phyloP scores from a whole-genome alignment of 2,888 invertebrate genomes.

The Acanthosepion esculentum region DNA sequence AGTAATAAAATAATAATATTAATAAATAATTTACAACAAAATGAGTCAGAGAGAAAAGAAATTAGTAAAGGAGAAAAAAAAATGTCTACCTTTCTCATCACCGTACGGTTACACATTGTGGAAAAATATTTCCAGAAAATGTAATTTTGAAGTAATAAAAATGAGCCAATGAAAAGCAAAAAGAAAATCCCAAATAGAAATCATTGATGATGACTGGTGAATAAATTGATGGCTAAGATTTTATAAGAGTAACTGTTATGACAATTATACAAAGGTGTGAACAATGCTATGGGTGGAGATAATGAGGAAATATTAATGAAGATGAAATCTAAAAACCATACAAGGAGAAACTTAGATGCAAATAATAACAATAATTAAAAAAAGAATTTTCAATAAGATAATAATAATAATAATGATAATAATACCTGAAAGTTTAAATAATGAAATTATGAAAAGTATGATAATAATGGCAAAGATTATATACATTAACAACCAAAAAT shows the following conservation, averaged over 20 bases:
- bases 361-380: background rate
- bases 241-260: background rate
- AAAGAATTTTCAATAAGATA: background rate
- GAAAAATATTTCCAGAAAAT: background rate
- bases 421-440: background rate
- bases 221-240: background rate
- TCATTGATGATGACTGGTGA: background rate
- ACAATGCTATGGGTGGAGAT: background rate
- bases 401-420: background rate
- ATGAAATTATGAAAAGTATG: no score
- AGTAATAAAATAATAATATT: no score
- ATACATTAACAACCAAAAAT: no score
- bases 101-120: background rate
- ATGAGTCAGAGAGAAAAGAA: no score
- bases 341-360: background rate
- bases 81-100: background rate
- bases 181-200: background rate
- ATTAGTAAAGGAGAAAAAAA: background rate
- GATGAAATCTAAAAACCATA: background rate
- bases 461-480: no score
- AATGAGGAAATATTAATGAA: background rate
- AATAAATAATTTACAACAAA: background rate
- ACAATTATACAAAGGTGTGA: background rate
- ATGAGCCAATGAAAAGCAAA: background rate
- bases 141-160: constrained; percentile 14